Evolutionary conservation across 2,113 vertebrate genomes (phyloP), one percentile per base, ranked within the genome.

Genomic region (Acanthochromis polyacanthus): DNA sequence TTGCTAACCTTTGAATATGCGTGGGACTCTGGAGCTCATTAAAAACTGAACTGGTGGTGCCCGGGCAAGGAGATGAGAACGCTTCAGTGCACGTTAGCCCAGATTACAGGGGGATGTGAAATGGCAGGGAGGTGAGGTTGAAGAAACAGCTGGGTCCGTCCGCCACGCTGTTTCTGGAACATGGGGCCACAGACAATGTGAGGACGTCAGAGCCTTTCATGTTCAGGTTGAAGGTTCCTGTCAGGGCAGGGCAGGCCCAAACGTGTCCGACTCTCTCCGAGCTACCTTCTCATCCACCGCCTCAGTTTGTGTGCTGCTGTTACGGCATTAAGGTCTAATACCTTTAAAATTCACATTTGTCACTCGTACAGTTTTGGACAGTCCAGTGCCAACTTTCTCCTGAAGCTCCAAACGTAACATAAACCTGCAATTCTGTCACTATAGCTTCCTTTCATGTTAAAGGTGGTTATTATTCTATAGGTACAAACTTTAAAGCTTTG

Each of bases 111-210:
- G 90, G 72, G 71, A 89, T 83, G 84, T 45, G 61, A 83, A 86
- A 84, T 71, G 88, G 66, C 88, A 79, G 84, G 78, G 77, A 83
- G 80, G 80, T 59, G 82, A 80, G 84, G 72, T 78, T 61, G 85
- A 77, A 78, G 85, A 90, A 94, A 94, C 94, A 94, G 93, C 93
- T 95, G 94, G 88, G 81, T 81, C 82, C 45, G 45, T 87, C 79
- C 23, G 4, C 69, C 77, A 46, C 12, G 51, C 74, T 74, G 75
- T 79, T 78, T 63, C 86, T 66, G 53, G 87, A 87, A 89, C 89
- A 88, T 22, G 80, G 71, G 77, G 68, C 85, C 66, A 30, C 52
- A 82, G 83, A 90, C 85, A 88, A 89, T 90, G 92, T 87, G 83
- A 71, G 89, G 86, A 89, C 75, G 89, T 92, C 90, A 80, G 84